Percentiles rank a stretch among this genome's conserved stretches.
phyloP scores from a whole-genome alignment of 2,113 vertebrate genomes.

The Oreochromis aureus region DNA sequence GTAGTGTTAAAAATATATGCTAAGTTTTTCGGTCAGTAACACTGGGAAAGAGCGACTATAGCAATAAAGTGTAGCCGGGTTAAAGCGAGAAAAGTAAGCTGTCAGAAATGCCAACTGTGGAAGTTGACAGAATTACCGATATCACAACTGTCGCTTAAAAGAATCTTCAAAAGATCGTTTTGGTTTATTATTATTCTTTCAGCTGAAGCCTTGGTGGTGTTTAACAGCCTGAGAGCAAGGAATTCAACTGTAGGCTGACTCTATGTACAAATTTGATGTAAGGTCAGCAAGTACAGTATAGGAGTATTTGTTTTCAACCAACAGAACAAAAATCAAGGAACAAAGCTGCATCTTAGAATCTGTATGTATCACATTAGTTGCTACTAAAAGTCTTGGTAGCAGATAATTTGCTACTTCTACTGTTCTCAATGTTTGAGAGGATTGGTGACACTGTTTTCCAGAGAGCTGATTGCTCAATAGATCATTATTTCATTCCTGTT shows the following conservation, averaged over 20 bases:
- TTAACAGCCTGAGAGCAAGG: not conserved
- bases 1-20: not conserved
- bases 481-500: not conserved
- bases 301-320: not conserved
- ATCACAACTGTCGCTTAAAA: not conserved
- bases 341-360: not conserved
- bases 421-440: not conserved
- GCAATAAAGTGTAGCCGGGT: not conserved
- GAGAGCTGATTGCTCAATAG: not conserved
- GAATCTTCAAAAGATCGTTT: not conserved
- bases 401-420: not conserved
- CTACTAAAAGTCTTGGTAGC: not conserved
- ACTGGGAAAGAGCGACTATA: not conserved
- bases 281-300: not conserved
- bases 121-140: not conserved
- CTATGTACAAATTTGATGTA: not conserved
- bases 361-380: not conserved
- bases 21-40: not conserved
- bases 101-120: not conserved
- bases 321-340: not conserved
- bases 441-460: not conserved
- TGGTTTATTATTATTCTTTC: not conserved
- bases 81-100: not conserved
- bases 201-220: not conserved
- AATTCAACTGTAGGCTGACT: not conserved